Evolutionary conservation across 2,888 invertebrate species (phyloP), one percentile per base, ranked within the genome.

Genomic region (Caenorhabditis uteleia): DNA sequence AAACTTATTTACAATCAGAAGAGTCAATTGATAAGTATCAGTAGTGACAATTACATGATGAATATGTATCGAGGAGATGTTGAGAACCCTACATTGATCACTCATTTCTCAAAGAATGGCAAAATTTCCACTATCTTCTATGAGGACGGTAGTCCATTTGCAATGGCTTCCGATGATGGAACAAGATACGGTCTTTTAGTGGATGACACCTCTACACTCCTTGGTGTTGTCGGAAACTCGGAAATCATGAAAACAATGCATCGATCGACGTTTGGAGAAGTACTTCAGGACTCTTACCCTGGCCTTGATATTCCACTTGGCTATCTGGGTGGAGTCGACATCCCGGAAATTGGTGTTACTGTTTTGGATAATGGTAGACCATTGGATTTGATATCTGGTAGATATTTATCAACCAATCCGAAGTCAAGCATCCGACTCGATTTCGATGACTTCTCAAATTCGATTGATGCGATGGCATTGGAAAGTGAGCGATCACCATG

Each of bases 371-470:
- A 62, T 16, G 68, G 68, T 12, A 21, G 72, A 16, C 69, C 72
- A 12, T 48, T 67, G 33, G 72, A 72, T 38, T 34, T 55, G n/a
- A 2, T 55, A 18, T 44, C 55, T 25, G 69, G 68, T 25, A 51
- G 72, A 16, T 72, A 64, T 26, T 47, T 70, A 54, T 61, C 67
- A n/a, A 53, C 68, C 34, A 57, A 64, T 4, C 50, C 62, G 3
- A 39, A 46, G 20, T 34, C 66, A 4, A 33, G 40, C 2, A 33
- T 34, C 8, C 53, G 57, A 3, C n/a, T 64, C 18, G 48, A 51
- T 6, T 47, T 64, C 5, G 34, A 26, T 20, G 38, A 42, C 3
- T 50, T 65, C 18, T 36, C 42, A 3, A 50, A 57, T 40, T 50
- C 60, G 6, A 46, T 59, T 5, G 48, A 58, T 31, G 39, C 54